Percentiles rank a stretch among this genome's conserved stretches.
These are phyloP conservation scores for Sympetrum striolatum DNA, from an alignment of 2,888 invertebrate species.

Conservation along the genomic window DNA sequence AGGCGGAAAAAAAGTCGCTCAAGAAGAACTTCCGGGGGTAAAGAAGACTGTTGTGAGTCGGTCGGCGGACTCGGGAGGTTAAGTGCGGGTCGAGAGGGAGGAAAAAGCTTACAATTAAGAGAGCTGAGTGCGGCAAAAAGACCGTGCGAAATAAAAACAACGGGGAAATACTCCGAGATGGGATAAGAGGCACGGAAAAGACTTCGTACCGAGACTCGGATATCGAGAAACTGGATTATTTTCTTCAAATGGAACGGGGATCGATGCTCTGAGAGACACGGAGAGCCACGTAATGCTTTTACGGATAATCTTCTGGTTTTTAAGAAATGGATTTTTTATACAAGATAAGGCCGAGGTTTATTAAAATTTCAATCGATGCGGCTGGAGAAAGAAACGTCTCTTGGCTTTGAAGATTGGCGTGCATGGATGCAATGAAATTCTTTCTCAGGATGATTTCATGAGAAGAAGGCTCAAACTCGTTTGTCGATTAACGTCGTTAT, in stretches of 20 bases:
- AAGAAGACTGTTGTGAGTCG: neutral
- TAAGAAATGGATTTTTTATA: neutral
- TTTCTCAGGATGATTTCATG: too few species aligned
- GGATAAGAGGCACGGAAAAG: neutral
- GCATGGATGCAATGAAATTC: too few species aligned
- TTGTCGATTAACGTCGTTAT: too few species aligned
- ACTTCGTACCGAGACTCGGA: neutral
- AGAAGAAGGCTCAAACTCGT: too few species aligned
- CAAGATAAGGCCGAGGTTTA: neutral
- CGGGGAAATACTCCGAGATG: neutral
- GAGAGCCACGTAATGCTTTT: neutral
- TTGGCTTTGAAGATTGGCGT: too few species aligned
- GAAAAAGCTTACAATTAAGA: neutral
- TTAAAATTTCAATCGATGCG: neutral
- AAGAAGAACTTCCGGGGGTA: neutral
- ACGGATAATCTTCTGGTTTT: neutral
- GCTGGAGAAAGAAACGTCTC: neutral
- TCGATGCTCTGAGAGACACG: neutral
- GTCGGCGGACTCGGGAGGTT: neutral
- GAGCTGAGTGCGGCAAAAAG: neutral
- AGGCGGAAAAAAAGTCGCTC: too few species aligned
- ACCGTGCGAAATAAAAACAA: neutral
- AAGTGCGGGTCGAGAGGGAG: neutral
- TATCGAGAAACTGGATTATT: neutral
- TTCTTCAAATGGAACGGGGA: neutral